These are phyloP conservation scores for Helicoverpa zea DNA, from an alignment of 1,140 invertebrate genomes.

Conservation along the genomic window DNA sequence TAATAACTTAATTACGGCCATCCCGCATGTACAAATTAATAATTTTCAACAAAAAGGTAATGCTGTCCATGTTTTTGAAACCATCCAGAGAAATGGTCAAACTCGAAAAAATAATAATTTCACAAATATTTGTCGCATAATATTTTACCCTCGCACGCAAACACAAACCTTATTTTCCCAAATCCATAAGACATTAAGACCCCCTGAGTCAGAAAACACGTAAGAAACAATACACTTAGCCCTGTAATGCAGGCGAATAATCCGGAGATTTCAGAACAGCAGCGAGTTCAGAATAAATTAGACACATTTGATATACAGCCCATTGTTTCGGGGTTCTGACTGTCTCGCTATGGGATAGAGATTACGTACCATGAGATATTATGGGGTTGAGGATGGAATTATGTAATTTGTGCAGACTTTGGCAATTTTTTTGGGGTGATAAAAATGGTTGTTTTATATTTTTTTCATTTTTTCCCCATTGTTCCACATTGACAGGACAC, in stretches of 20 bases:
- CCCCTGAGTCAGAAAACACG: not conserved
- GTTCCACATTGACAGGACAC: too few relatives aligned
- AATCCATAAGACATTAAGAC: constrained; percentile 12
- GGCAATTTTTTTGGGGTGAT: constrained; percentile 7
- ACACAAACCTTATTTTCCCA: not conserved
- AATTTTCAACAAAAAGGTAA: too few relatives aligned
- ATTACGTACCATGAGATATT: constrained; percentile 26
- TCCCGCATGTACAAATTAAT: too few relatives aligned
- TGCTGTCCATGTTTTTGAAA: too few relatives aligned
- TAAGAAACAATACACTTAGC: constrained; percentile 22
- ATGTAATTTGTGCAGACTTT: constrained; percentile 11
- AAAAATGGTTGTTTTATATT: not conserved
- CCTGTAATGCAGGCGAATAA: constrained; percentile 30
- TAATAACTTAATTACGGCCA: too few relatives aligned
- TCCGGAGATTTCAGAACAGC: constrained; percentile 37
- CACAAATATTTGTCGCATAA: too few relatives aligned
- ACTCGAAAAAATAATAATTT: too few relatives aligned
- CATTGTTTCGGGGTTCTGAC: constrained; percentile 30
- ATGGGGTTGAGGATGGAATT: constrained; percentile 11
- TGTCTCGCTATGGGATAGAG: constrained; percentile 39
- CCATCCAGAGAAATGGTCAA: too few relatives aligned
- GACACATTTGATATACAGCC: constrained; percentile 48
- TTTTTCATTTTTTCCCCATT: too few relatives aligned
- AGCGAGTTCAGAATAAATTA: constrained; percentile 47
- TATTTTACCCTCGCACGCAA: too few relatives aligned